A percentile compares a stretch with the other conserved stretches of the same genome.
Evolutionary conservation across 1,140 invertebrate genomes (phyloP).

Genomic region (Ceratina calcarata): DNA sequence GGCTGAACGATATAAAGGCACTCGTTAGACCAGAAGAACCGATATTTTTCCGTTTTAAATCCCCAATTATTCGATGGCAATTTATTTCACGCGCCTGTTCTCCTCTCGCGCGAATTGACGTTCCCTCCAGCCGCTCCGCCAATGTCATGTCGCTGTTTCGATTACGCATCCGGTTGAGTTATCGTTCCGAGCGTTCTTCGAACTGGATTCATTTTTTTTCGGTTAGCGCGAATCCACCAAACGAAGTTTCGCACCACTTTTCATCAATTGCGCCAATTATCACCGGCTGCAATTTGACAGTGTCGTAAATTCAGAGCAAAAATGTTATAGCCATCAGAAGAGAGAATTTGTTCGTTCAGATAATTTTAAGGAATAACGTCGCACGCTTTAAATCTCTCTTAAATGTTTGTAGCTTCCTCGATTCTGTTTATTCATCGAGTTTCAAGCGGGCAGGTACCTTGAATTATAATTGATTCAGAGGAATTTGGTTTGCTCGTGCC

Average conservation of each 20-base stretch:
- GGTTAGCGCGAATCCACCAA: too few species aligned
- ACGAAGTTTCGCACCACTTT: too few species aligned
- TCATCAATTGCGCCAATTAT: background rate
- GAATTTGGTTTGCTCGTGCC: background rate
- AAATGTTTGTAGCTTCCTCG: background rate
- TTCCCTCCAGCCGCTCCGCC: background rate
- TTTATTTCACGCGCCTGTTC: background rate
- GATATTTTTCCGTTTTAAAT: slow-evolving; percentile 29
- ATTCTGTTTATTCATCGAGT: background rate
- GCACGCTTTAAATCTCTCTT: too few species aligned
- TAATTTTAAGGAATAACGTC: too few species aligned
- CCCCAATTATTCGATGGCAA: background rate
- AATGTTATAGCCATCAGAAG: background rate
- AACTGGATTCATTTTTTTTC: too few species aligned
- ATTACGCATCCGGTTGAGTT: too few species aligned
- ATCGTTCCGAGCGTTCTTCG: too few species aligned
- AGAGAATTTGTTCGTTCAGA: background rate
- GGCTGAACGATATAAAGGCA: slow-evolving; percentile 4
- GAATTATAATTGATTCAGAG: background rate
- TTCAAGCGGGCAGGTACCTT: background rate
- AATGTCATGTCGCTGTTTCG: too few species aligned
- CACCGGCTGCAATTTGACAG: background rate
- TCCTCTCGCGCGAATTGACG: background rate
- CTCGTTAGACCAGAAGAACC: slow-evolving; percentile 1
- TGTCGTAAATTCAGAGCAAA: background rate